Conservation (phyloP, 2,888 invertebrate species). For the Perithous albicinctus region DNA sequence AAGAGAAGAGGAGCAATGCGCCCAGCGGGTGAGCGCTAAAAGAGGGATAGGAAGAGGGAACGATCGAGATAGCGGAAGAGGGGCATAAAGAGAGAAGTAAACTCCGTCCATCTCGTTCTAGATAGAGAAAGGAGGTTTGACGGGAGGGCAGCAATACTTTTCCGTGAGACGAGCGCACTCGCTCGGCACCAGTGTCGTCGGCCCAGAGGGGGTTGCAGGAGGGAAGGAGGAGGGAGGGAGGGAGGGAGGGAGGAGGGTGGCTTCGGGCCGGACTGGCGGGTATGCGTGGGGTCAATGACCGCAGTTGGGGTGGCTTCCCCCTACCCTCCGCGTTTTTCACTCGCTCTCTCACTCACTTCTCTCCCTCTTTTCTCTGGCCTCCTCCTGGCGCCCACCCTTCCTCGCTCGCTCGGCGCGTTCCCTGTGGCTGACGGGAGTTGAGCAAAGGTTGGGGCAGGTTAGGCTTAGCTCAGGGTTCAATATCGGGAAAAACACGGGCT, state of each 20-base stretch:
- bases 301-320: slow-evolving; percentile 82
- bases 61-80: slow-evolving; percentile 63
- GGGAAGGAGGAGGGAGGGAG: no score
- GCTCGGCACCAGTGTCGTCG: slow-evolving; percentile 80
- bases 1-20: neutral
- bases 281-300: slow-evolving; percentile 83
- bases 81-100: slow-evolving; percentile 31
- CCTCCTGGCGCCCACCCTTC: slow-evolving; percentile 64
- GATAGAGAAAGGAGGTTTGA: slow-evolving; percentile 73
- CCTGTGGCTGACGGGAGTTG: slow-evolving; percentile 51
- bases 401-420: slow-evolving; percentile 49
- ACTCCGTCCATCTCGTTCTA: slow-evolving; percentile 25
- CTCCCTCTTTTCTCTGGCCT: slow-evolving; percentile 53
- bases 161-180: slow-evolving; percentile 78
- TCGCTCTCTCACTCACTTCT: slow-evolving; percentile 68
- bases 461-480: slow-evolving; percentile 83
- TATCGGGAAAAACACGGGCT: slow-evolving; percentile 78
- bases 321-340: slow-evolving; percentile 71
- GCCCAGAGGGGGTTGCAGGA: slow-evolving; percentile 77
- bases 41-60: slow-evolving; percentile 29
- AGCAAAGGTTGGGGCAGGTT: slow-evolving; percentile 81
- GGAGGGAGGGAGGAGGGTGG: no score
- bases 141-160: slow-evolving; percentile 78
- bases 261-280: slow-evolving; percentile 79
- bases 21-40: slow-evolving; percentile 13